Base-by-base conservation (phyloP, 2,888 invertebrate species). In the Tetropium fuscum region DNA sequence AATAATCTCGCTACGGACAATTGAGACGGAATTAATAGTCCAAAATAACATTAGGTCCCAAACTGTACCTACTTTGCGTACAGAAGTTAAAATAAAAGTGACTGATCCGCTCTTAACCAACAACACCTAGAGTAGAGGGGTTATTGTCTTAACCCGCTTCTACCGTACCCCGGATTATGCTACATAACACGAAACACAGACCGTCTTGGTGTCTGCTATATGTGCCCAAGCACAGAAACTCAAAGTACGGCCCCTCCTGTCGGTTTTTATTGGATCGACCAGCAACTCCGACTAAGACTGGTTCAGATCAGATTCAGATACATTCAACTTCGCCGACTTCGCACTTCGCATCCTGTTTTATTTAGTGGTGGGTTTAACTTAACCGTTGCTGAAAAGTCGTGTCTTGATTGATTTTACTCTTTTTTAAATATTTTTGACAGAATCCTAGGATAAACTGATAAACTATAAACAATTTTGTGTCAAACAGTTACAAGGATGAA, bases 201-300 rank as follows among this genome's bases (percentile, higher is more conserved):
- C 32, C 10, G 2, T 13, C 13, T 32, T 32, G 10, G 5, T 27
- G 32, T 8, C 30, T 13, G 13, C 2, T 27, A 3, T 34, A 13
- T 5, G 34, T 11, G 34, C 5, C 15, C 34, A 8, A 13, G 8
- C 6, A 2, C 11, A 7, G 11, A 13, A 13, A 34, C 2, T 8
- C 34, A 13, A 1, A 51, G 41, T 54, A 34, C 62, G 60, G 43
- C 40, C 55, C 65, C 63, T 59, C 13, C 56, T 41, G 27, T 8
- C 25, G 34, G 51, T 53, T 65, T 53, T 55, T 55, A 64, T 65
- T 65, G 60, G 62, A 62, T 43, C 15, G 40, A 19, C 48, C 32
- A 25, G 22, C 41, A 43, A 49, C 48, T 48, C n/a, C n/a, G n/a
- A n/a, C n/a, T n/a, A n/a, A n/a, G n/a, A n/a, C n/a, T n/a, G n/a